Percentiles rank a stretch among this genome's conserved stretches.
Evolutionary conservation across 2,797 vertebrate genomes (phyloP).

Genomic region (Heliangelus exortis): DNA sequence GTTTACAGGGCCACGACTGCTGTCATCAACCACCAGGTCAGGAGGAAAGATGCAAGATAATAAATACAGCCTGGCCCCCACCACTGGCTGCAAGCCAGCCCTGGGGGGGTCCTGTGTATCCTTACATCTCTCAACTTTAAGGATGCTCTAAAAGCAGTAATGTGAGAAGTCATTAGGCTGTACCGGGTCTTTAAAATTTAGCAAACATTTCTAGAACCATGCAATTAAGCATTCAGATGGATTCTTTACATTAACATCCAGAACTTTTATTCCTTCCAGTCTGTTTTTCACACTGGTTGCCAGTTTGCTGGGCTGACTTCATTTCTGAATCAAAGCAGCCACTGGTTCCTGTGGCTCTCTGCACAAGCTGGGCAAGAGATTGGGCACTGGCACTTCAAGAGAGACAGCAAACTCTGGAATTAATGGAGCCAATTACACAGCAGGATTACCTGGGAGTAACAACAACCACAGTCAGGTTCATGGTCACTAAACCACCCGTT

Average conservation of each 20-base stretch:
- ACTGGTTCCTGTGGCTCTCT: neutral
- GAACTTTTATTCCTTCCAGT: neutral
- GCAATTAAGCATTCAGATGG: neutral
- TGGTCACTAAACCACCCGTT: neutral
- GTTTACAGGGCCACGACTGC: neutral
- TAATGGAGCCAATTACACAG: neutral
- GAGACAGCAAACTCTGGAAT: neutral
- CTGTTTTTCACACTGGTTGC: neutral
- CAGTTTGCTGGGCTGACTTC: neutral
- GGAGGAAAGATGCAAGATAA: neutral
- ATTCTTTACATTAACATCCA: neutral
- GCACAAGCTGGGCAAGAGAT: neutral
- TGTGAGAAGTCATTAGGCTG: neutral
- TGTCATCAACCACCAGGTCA: neutral
- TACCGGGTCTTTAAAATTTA: neutral
- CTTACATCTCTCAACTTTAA: rapidly evolving
- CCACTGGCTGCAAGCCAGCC: too few species aligned
- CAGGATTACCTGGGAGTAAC: neutral
- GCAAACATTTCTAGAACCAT: neutral
- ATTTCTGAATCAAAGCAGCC: neutral
- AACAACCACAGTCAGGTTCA: neutral
- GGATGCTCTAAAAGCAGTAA: neutral
- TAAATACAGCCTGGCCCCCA: too few species aligned
- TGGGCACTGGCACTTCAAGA: rapidly evolving
- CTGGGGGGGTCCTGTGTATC: rapidly evolving